Percentiles rank a stretch among this genome's conserved stretches.
phyloP scores from a whole-genome alignment of 1,140 invertebrate genomes.

The Carcinoscorpius rotundicauda region DNA sequence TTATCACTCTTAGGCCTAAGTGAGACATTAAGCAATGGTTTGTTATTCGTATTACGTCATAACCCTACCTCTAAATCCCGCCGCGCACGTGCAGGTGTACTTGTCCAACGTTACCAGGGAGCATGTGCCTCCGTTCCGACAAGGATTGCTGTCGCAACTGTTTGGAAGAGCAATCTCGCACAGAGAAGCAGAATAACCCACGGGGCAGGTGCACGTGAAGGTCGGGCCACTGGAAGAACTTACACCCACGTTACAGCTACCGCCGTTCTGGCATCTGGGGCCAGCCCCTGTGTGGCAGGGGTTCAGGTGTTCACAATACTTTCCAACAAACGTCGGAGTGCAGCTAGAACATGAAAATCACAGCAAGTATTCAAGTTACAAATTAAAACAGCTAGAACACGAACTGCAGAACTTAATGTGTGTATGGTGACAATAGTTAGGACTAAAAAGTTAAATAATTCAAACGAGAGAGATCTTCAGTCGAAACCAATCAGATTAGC shows the following conservation, averaged over 20 bases:
- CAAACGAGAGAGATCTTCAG: too few species aligned
- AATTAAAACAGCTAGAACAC: too few species aligned
- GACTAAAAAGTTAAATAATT: too few species aligned
- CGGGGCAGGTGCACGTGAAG: conserved; percentile 72
- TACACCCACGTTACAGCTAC: conserved; percentile 66
- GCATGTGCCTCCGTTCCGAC: conserved; percentile 72
- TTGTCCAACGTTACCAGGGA: conserved; percentile 53
- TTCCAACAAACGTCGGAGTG: conserved; percentile 74
- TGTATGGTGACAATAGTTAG: too few species aligned
- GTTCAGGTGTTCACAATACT: conserved; percentile 86
- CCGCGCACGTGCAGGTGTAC: conserved; percentile 68
- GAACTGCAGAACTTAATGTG: too few species aligned
- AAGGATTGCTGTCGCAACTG: conserved; percentile 77
- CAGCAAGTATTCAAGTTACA: too few species aligned
- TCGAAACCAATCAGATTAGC: too few species aligned
- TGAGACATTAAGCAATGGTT: too few species aligned
- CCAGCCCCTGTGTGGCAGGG: conserved; percentile 49
- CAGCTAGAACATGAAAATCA: conserved; percentile 52
- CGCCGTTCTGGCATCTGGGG: conserved; percentile 64
- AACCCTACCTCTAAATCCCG: conserved; percentile 57
- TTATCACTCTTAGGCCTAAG: too few species aligned
- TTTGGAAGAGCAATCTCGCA: conserved; percentile 84
- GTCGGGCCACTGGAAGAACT: conserved; percentile 49
- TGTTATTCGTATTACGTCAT: not conserved
- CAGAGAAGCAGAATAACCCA: conserved; percentile 80